Evolutionary conservation across 2,888 invertebrate genomes (phyloP).

Genomic region (Protodeltote pygarga): DNA sequence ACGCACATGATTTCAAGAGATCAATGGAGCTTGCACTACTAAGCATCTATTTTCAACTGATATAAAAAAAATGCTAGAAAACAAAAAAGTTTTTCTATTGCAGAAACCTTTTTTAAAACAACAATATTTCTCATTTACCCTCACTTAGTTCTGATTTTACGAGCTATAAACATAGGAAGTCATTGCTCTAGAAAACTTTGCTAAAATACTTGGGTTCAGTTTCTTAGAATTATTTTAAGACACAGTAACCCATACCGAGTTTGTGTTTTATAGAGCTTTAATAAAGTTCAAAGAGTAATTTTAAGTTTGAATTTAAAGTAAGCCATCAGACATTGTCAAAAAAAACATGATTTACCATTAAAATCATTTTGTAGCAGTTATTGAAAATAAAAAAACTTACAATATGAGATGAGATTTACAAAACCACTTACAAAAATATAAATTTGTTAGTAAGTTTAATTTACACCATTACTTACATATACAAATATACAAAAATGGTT

Average conservation of each 20-base stretch:
- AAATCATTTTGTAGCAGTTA: too few species aligned
- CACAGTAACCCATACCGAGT: background rate
- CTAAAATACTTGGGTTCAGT: constrained; percentile 15
- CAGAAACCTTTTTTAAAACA: background rate
- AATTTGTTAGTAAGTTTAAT: background rate
- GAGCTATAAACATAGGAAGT: constrained; percentile 23
- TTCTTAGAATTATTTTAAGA: constrained; percentile 18
- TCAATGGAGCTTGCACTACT: too few species aligned
- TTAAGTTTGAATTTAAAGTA: too few species aligned
- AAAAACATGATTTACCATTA: too few species aligned
- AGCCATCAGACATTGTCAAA: too few species aligned
- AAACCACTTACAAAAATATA: background rate
- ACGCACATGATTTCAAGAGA: too few species aligned
- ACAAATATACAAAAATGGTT: background rate
- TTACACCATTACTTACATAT: background rate
- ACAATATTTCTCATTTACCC: constrained; percentile 23
- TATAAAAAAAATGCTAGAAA: background rate
- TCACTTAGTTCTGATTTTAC: constrained; percentile 1
- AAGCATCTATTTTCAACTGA: background rate
- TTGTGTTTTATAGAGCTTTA: constrained; percentile 3
- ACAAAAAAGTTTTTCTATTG: background rate
- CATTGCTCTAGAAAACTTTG: constrained; percentile 10
- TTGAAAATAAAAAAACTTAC: too few species aligned
- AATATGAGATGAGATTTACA: too few species aligned
- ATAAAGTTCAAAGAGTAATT: constrained; percentile 3